Percentiles rank a stretch among this genome's conserved stretches.
Evolutionary conservation across 2,797 vertebrate species (phyloP).

Genomic region (Octomys mimax): DNA sequence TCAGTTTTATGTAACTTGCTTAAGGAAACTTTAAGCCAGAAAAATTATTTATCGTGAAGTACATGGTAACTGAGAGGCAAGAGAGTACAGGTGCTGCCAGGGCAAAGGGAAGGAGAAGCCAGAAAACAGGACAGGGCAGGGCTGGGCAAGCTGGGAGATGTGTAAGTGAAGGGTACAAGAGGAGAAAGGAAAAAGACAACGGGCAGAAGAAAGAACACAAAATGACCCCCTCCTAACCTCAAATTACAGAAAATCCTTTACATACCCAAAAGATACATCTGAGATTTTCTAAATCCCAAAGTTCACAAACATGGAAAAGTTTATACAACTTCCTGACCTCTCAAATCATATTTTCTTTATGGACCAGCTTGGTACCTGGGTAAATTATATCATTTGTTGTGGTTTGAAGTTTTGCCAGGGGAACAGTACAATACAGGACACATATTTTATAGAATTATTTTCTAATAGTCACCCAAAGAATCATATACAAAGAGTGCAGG

Average conservation of each 20-base stretch:
- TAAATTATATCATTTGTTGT: background rate
- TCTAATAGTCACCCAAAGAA: no score
- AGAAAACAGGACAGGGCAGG: background rate
- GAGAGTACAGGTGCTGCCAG: background rate
- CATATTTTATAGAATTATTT: no score
- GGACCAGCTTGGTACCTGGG: background rate
- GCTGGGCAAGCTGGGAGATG: background rate
- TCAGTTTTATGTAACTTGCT: background rate
- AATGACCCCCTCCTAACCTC: background rate
- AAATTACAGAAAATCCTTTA: background rate
- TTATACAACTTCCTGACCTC: background rate
- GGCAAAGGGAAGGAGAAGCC: background rate
- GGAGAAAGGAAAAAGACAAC: background rate
- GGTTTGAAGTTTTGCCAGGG: no score
- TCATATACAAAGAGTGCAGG: no score
- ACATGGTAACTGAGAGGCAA: background rate
- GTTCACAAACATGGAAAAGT: background rate
- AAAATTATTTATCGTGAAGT: background rate
- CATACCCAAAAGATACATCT: background rate
- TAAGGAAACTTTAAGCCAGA: slow-evolving; percentile 5
- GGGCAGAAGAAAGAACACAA: background rate
- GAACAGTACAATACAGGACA: no score
- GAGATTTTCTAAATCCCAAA: background rate
- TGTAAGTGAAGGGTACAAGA: background rate
- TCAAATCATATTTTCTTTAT: background rate